A percentile compares a stretch with the other conserved stretches of the same genome.
Evolutionary conservation across 2,113 vertebrate genomes (phyloP).

Genomic region (Channa maculata): DNA sequence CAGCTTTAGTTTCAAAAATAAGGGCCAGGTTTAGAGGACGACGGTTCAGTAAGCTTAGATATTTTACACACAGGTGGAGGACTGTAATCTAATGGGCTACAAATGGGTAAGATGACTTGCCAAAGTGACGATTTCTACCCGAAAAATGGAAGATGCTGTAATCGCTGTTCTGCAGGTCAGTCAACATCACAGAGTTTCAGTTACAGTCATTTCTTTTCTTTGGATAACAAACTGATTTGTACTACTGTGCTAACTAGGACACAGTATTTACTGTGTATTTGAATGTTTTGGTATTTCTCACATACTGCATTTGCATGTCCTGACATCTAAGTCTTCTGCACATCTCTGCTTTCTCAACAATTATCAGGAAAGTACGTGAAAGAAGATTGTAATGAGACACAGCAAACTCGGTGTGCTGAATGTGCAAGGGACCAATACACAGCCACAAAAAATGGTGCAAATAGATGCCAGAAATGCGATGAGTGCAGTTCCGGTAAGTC

Average conservation of each 20-base stretch:
- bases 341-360: constrained; percentile 1
- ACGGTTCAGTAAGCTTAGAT: not conserved
- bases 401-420: not conserved
- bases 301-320: not conserved
- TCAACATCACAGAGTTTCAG: constrained; percentile 5
- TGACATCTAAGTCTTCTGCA: not conserved
- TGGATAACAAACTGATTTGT: not conserved
- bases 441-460: constrained; percentile 34
- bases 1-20: not conserved
- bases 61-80: constrained; percentile 15
- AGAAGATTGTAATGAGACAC: constrained; percentile 1
- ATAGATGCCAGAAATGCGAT: constrained; percentile 4
- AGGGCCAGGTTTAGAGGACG: not conserved
- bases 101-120: constrained; percentile 31
- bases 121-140: rapidly evolving
- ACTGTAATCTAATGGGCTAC: constrained; percentile 10
- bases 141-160: constrained; percentile 34
- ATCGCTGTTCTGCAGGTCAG: constrained; percentile 68
- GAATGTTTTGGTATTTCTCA: no score
- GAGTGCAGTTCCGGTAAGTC: constrained; percentile 66
- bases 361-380: constrained; percentile 59
- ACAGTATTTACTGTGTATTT: not conserved
- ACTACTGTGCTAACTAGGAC: not conserved
- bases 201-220: not conserved
- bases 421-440: constrained; percentile 38